phyloP scores from a whole-genome alignment of 2,888 invertebrate genomes.

The Tenthredo distinguenda region DNA sequence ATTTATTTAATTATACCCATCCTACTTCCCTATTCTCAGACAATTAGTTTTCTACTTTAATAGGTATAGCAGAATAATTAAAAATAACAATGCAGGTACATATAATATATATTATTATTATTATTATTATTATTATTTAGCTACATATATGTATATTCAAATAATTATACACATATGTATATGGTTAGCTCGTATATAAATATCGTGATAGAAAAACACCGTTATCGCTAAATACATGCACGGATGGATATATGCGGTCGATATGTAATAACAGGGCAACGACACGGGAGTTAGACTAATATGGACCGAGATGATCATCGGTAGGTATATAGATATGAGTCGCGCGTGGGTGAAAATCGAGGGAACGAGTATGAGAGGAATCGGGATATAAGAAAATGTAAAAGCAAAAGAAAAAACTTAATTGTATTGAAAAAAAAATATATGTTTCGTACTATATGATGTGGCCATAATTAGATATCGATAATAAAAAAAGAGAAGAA shows the following conservation, averaged over 20 bases:
- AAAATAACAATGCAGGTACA: no score
- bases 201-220: background rate
- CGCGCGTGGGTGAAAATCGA: constrained; percentile 11
- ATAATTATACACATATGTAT: no score
- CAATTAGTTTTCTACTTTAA: background rate
- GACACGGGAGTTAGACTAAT: background rate
- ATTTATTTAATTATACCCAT: background rate
- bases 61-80: no score
- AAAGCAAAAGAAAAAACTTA: no score
- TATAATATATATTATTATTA: no score
- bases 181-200: background rate
- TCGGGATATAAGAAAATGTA: no score
- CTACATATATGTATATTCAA: no score
- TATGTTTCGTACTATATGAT: no score
- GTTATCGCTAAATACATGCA: background rate
- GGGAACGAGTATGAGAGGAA: background rate
- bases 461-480: background rate
- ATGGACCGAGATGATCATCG: background rate
- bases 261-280: background rate
- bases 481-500: background rate
- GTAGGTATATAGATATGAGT: no score
- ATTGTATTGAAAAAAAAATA: no score
- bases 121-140: no score
- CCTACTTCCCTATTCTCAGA: background rate
- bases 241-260: background rate